These are phyloP conservation scores for Tethea ocularis DNA, from an alignment of 2,888 invertebrate species.

Conservation along the genomic window DNA sequence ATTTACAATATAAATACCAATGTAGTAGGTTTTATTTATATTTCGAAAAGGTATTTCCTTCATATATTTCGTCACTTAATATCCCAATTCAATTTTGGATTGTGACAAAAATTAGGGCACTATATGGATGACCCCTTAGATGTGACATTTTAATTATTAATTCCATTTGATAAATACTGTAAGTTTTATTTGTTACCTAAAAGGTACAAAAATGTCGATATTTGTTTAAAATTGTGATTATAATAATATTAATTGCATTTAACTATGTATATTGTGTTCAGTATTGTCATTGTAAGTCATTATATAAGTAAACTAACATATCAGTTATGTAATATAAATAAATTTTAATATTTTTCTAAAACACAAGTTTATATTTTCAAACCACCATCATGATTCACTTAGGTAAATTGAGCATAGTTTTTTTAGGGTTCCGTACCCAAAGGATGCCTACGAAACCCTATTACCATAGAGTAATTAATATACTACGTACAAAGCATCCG, in stretches of 20 bases:
- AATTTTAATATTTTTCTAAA: slow-evolving; percentile 60
- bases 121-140: background rate
- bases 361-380: slow-evolving; percentile 29
- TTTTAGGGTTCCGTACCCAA: no score
- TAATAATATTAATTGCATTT: background rate
- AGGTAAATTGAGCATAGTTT: no score
- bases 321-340: slow-evolving; percentile 48
- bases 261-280: slow-evolving; percentile 22
- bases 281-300: slow-evolving; percentile 26
- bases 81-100: background rate
- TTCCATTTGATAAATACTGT: background rate
- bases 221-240: background rate
- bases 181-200: background rate
- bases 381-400: no score
- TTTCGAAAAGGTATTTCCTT: background rate
- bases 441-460: no score
- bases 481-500: no score
- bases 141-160: background rate
- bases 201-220: background rate
- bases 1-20: background rate
- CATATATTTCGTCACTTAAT: background rate
- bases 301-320: slow-evolving; percentile 45
- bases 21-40: background rate
- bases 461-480: no score
- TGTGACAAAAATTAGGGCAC: background rate